A percentile compares a stretch with the other conserved stretches of the same genome.
Conservation (phyloP, 2,113 vertebrate species). For the Porphyrio hochstetteri region DNA sequence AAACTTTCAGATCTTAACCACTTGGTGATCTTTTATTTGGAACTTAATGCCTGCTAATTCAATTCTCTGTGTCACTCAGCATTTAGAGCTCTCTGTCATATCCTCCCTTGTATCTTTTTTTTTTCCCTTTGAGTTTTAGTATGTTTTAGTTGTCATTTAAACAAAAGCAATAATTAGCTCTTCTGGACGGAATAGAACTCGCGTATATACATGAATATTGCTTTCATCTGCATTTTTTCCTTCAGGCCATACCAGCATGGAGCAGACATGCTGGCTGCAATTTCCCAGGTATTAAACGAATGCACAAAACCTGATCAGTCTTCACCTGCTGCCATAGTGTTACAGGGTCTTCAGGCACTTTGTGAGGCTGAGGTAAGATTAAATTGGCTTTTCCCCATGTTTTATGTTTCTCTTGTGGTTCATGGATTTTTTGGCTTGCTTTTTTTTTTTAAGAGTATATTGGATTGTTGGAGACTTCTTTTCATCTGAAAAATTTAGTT, state of each 20-base stretch:
- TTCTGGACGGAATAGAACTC: background rate
- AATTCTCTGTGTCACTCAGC: background rate
- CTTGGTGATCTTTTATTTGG: background rate
- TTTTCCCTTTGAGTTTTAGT: background rate
- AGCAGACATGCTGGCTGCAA: constrained; percentile 93
- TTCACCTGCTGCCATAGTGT: constrained; percentile 84
- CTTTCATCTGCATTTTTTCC: background rate
- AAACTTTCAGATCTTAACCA: background rate
- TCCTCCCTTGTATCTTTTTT: background rate
- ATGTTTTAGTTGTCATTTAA: background rate
- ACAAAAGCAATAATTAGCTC: background rate
- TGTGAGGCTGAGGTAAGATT: constrained; percentile 89
- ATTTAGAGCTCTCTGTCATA: background rate
- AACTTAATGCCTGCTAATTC: background rate
- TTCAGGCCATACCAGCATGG: constrained; percentile 93
- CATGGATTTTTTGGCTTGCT: background rate
- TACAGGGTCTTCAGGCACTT: constrained; percentile 90
- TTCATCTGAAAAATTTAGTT: background rate
- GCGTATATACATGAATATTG: background rate
- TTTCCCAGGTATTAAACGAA: constrained; percentile 85
- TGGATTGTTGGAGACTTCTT: background rate
- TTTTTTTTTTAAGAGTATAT: background rate
- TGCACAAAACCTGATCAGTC: constrained; percentile 87
- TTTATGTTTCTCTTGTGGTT: background rate
- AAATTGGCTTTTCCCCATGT: background rate